These are phyloP conservation scores for Phaonia tiefii DNA, from an alignment of 2,888 invertebrate genomes.

Conservation along the genomic window DNA sequence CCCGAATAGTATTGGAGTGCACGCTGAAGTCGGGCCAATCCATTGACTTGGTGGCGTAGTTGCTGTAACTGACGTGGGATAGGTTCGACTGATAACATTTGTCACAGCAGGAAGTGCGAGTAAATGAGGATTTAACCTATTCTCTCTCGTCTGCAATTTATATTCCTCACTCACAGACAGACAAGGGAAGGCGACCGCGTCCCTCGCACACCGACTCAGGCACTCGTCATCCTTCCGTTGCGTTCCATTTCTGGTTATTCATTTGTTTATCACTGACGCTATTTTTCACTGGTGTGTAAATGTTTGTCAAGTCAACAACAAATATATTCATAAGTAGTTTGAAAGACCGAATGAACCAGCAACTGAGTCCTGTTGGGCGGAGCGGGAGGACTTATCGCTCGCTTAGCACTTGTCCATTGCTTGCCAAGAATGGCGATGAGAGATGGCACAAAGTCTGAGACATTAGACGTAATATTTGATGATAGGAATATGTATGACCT, in stretches of 20 bases:
- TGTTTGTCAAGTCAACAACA: conserved; percentile 66
- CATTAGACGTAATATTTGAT: conserved; percentile 65
- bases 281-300: conserved; percentile 62
- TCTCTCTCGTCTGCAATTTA: conserved; percentile 59
- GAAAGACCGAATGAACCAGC: conserved; percentile 39
- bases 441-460: conserved; percentile 42
- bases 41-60: neutral
- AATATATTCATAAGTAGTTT: conserved; percentile 59
- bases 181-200: neutral
- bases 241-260: conserved; percentile 25
- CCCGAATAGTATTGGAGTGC: neutral
- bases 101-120: conserved; percentile 61
- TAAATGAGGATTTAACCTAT: conserved; percentile 59
- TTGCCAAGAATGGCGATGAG: conserved; percentile 9
- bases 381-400: neutral
- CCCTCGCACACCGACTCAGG: neutral
- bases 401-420: no score
- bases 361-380: conserved; percentile 29
- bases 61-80: neutral
- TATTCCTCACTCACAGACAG: conserved; percentile 54
- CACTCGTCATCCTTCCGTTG: conserved; percentile 36
- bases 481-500: conserved; percentile 61
- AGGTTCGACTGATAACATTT: conserved; percentile 41
- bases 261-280: conserved; percentile 54
- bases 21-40: no score